Conservation (phyloP, 1,140 invertebrate species). For the Drosophila sucinea region DNA sequence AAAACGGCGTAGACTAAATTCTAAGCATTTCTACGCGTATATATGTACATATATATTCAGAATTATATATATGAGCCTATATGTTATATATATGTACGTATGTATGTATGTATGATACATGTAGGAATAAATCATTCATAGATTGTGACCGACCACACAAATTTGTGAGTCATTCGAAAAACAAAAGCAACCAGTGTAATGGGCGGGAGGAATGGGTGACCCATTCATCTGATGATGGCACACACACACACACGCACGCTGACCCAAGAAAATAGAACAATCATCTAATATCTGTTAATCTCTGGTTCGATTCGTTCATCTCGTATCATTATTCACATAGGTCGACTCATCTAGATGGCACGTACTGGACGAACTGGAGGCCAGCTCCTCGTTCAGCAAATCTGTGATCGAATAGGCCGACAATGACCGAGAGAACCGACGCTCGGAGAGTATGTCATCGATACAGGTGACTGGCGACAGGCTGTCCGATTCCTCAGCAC, state of each 20-base stretch:
- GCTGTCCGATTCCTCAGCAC: slow-evolving; percentile 60
- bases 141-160: neutral
- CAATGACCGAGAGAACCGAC: slow-evolving; percentile 65
- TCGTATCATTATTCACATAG: slow-evolving; percentile 68
- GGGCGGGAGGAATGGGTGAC: neutral
- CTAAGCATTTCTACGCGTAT: neutral
- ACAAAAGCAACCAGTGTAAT: neutral
- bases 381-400: slow-evolving; percentile 72
- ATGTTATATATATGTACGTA: neutral
- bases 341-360: slow-evolving; percentile 49
- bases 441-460: slow-evolving; percentile 77
- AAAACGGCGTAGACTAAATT: slow-evolving; percentile 11
- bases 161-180: slow-evolving; percentile 1
- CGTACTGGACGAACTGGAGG: slow-evolving; percentile 2
- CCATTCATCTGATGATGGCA: slow-evolving; percentile 35
- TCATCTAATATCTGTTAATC: neutral
- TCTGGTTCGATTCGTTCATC: slow-evolving; percentile 35
- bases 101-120: neutral
- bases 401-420: slow-evolving; percentile 81
- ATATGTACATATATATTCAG: neutral
- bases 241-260: slow-evolving; percentile 1
- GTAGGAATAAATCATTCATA: neutral
- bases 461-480: slow-evolving; percentile 74
- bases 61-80: neutral
- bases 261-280: neutral